Base-by-base conservation (phyloP, 2,797 vertebrate genomes). In the Rousettus madagascariensis region DNA sequence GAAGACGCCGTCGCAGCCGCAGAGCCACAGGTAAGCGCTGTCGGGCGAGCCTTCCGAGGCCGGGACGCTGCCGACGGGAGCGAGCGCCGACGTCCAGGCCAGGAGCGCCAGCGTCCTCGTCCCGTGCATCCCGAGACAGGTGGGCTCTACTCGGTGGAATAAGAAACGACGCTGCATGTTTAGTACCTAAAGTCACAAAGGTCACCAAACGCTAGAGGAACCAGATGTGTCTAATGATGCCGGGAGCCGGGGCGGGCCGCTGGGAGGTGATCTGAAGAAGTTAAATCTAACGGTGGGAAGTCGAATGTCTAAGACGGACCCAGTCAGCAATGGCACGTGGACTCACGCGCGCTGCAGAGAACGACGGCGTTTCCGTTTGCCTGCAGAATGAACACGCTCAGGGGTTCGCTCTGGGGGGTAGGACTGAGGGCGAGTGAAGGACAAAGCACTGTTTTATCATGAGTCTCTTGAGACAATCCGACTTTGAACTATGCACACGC, bases 391-490 rank as follows among this genome's bases (percentile, higher is more conserved):
- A 71, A 43, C 7, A 12, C 6, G 7, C 17, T 38, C 20, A 24
- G 43, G 41, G 5, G 49, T 59, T 61, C 53, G 51, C 26, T 68
- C 71, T 22, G 55, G n/a, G 49, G 43, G 46, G 2, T 30, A 13
- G 57, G 26, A 28, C 2, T 13, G 15, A 80, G 4, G 7, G 43
- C 5, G 20, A 26, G 16, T 17, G 10, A 89, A 85, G 63, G 63
- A 24, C 53, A 85, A 79, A 55, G 36, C 26, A n/a, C 61, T 41
- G 4, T 84, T 88, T 77, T 96, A 9, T 69, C 68, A 15, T 74
- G 49, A 66, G 46, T 33, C 30, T 5, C 87, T 82, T 91, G 38
- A 74, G 51, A 74, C 83, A 93, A 30, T 59, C 24, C 82, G 46
- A 49, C 51, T 46, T 86, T 84, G 87, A 87, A 71, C 78, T 68